Base-by-base conservation (phyloP, 2,797 vertebrate genomes). In the Alca torda region DNA sequence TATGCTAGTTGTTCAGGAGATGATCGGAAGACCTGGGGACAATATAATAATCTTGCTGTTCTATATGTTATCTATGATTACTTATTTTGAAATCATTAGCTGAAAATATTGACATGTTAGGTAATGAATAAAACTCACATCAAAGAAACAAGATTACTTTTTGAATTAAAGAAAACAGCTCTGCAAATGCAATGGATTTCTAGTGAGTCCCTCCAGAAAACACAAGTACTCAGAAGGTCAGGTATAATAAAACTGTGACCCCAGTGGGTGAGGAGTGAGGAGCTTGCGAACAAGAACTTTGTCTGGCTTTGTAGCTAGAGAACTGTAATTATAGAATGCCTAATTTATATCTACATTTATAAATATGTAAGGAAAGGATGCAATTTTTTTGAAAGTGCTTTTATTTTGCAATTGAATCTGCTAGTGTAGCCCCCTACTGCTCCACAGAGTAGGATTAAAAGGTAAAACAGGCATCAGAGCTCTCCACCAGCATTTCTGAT, bases 31-130 rank as follows among this genome's bases (percentile, higher is more conserved):
- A 76, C 74, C 76, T 90, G 25, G 19, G 41, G 86, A 67, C 48
- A 67, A 37, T 41, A 57, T 70, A 84, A 95, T 95, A 82, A 54
- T 89, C 69, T 86, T 89, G 87, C 67, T 87, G 95, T 96, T 97
- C 76, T 79, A 84, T 80, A 80, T 77, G 57, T 46, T 88, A 41
- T 79, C 77, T 83, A 9, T 70, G 72, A 90, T 83, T 74, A 90
- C 56, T 79, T 89, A 78, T 86, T 96, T 83, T 53, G 3, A 87
- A 95, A 83, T 97, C 90, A 96, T 96, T 92, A 95, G 73, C 37
- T 92, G 91, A 96, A 97, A 94, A 97, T 97, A 97, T 83, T 96
- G 97, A 95, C 65, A 77, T 48, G 31, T 61, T 93, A 69, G 77
- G 43, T 91, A 93, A 96, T 94, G 87, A 93, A 91, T 87, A 73